Evolutionary conservation across 2,113 vertebrate genomes (phyloP).

Genomic region (Ciconia boyciana): DNA sequence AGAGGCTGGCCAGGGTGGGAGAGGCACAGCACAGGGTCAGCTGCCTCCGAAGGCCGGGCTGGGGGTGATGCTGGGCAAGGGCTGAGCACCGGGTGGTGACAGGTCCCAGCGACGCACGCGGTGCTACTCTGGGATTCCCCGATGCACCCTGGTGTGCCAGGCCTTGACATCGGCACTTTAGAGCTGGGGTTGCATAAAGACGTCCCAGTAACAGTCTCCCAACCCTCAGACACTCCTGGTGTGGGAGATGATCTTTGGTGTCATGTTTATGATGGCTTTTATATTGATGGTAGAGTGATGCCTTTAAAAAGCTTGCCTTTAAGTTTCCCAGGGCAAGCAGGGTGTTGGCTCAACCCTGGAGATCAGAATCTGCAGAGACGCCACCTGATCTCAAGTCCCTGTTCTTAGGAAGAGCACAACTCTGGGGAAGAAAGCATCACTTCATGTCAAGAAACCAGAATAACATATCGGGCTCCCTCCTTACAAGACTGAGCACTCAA

Average conservation of each 20-base stretch:
- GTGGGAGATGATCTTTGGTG: not conserved
- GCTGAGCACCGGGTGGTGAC: not conserved
- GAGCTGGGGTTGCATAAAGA: not conserved
- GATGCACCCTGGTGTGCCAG: not conserved
- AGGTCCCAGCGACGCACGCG: fast-evolving
- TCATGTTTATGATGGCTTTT: not conserved
- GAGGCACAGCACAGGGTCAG: not conserved
- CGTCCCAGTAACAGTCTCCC: not conserved
- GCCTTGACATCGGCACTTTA: fast-evolving
- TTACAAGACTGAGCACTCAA: not conserved
- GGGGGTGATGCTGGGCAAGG: not conserved
- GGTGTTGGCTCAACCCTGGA: not conserved
- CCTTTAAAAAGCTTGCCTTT: not conserved
- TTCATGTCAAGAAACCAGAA: not conserved
- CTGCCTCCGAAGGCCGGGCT: not conserved
- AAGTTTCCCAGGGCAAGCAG: not conserved
- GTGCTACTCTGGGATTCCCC: not conserved
- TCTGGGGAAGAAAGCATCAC: not conserved
- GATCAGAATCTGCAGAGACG: not conserved
- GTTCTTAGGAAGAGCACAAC: not conserved
- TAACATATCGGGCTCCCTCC: not conserved
- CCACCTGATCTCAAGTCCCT: not conserved
- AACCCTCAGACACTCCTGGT: not conserved
- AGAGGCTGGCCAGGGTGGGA: not conserved
- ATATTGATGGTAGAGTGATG: not conserved